Evolutionary conservation across 2,888 invertebrate species (phyloP), one percentile per base, ranked within the genome.

Genomic region (Nyleta sp.): DNA sequence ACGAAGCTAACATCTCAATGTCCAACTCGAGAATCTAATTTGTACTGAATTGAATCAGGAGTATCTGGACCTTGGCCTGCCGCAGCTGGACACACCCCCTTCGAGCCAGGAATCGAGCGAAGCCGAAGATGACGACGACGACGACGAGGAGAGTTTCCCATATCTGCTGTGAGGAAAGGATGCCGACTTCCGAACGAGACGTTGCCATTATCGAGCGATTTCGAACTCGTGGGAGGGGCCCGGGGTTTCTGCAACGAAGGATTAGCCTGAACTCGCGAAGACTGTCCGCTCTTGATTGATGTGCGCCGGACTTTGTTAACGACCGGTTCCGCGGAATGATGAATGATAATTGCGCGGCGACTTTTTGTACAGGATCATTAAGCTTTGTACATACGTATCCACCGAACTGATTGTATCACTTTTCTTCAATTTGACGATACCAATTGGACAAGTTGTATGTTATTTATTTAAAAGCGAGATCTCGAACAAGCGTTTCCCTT

Each of bases 11-110:
- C n/a, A n/a, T n/a, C n/a, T n/a, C n/a, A n/a, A n/a, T n/a, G n/a
- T n/a, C n/a, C n/a, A n/a, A n/a, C n/a, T n/a, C n/a, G n/a, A n/a
- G n/a, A n/a, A 1, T 44, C 20, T 33, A 59, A 24, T 55, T 13
- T 35, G 20, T 10, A 46, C 20, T 15, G 20, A 64, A 17, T 35
- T 72, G 8, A 35, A 64, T 55, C 18, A 93, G 93, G 97, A 97
- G 89, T 98, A 98, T 90, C 91, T 98, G 87, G 97, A 98, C 90
- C 93, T 98, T 67, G 96, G 96, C 33, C 92, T 96, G 31, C 96
- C 96, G 2, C 95, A 96, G 86, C 90, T 96, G 70, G 96, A 97
- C 89, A 97, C 97, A 0, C 97, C 97, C n/a, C 96, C 96, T 0
- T 96, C 96, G 2, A 96, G 96, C 87, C 95, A 95, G 87, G 96